A percentile compares a stretch with the other conserved stretches of the same genome.
Evolutionary conservation across 2,888 invertebrate species (phyloP).

Genomic region (Busseola fusca): DNA sequence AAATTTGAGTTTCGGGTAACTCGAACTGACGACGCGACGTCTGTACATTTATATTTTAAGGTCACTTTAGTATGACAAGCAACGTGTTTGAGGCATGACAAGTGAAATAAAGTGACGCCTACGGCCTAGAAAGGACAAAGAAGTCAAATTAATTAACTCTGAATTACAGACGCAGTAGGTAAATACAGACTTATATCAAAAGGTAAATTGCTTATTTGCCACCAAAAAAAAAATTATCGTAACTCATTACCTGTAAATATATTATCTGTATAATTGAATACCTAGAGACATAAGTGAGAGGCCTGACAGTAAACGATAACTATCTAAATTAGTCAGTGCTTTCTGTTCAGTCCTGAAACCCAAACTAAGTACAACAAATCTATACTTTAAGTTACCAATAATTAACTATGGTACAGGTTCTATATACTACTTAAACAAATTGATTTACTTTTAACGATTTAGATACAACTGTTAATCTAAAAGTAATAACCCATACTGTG

Average conservation of each 20-base stretch:
- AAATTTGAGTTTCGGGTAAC: too few relatives aligned
- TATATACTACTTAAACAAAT: not conserved
- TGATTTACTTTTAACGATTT: too few relatives aligned
- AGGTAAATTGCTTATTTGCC: not conserved
- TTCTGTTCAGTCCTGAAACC: not conserved
- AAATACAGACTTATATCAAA: not conserved
- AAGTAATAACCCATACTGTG: not conserved
- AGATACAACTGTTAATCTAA: not conserved
- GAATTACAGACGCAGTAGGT: not conserved
- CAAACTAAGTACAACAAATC: too few relatives aligned
- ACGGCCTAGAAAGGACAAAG: not conserved
- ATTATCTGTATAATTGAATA: not conserved
- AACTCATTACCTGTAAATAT: not conserved
- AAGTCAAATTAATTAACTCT: constrained; percentile 13
- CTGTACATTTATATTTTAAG: constrained; percentile 37
- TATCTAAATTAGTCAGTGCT: not conserved
- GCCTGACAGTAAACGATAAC: too few relatives aligned
- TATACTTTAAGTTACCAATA: too few relatives aligned
- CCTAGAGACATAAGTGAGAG: too few relatives aligned
- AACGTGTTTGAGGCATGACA: constrained; percentile 38
- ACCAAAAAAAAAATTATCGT: not conserved
- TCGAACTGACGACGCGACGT: too few relatives aligned
- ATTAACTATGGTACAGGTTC: not conserved
- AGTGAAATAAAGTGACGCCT: constrained; percentile 10
- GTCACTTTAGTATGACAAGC: constrained; percentile 43